Evolutionary conservation across 1,140 invertebrate species (phyloP).

Genomic region (Thalassaphorura encarpata): DNA sequence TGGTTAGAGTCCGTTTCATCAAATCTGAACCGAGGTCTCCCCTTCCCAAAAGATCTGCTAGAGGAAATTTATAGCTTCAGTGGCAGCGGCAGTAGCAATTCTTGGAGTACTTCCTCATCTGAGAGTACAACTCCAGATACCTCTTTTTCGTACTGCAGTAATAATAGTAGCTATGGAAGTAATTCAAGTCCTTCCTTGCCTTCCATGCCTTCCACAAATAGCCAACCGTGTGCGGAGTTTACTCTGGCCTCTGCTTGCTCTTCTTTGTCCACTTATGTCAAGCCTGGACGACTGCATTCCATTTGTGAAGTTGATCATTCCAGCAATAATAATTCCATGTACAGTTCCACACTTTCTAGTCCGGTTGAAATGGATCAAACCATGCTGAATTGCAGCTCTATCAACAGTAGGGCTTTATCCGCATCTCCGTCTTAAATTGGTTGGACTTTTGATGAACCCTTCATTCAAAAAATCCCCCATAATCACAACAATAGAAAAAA

Average conservation of each 20-base stretch:
- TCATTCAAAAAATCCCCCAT: too few relatives aligned
- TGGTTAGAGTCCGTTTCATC: conserved; percentile 68
- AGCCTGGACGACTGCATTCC: conserved; percentile 29
- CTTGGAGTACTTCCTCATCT: conserved; percentile 18
- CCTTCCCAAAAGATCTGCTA: conserved; percentile 55
- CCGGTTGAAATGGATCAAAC: conserved; percentile 10
- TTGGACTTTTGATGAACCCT: too few relatives aligned
- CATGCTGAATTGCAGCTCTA: conserved; percentile 19
- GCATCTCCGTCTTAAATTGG: conserved; percentile 1
- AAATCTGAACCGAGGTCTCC: conserved; percentile 53
- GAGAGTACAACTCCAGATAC: conserved; percentile 18
- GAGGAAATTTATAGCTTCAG: conserved; percentile 61
- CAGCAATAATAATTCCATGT: conserved; percentile 30
- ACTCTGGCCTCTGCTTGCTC: conserved; percentile 30
- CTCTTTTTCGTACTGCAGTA: conserved; percentile 3
- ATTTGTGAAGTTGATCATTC: conserved; percentile 31
- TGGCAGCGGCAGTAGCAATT: conserved; percentile 34
- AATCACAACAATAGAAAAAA: too few relatives aligned
- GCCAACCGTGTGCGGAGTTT: conserved; percentile 17
- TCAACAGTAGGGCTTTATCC: conserved; percentile 12
- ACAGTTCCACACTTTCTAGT: conserved; percentile 25
- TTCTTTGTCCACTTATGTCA: conserved; percentile 28
- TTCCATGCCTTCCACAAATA: conserved; percentile 17
- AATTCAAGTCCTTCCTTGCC: conserved; percentile 15
- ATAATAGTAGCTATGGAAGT: conserved; percentile 18